These are phyloP conservation scores for Thelaira solivaga DNA, from an alignment of 2,888 invertebrate species.

Conservation along the genomic window DNA sequence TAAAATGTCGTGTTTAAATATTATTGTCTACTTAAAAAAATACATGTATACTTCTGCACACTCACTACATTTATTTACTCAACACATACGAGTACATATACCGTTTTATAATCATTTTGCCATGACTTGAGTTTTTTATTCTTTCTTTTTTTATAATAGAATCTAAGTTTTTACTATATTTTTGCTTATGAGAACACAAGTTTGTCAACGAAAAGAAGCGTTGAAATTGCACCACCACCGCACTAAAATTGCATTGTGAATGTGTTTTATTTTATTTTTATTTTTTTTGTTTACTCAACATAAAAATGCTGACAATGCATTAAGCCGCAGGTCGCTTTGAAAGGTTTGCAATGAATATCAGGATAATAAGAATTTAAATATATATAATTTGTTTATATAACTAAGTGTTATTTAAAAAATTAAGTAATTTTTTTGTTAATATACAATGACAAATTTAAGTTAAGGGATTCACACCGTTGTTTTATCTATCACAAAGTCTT, in stretches of 20 bases:
- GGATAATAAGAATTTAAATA: too few species aligned
- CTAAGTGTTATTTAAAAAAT: too few species aligned
- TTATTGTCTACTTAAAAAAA: too few species aligned
- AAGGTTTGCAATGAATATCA: background rate
- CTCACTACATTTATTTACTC: background rate
- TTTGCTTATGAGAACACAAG: background rate
- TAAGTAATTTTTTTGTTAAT: too few species aligned
- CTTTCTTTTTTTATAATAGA: background rate
- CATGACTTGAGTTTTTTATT: background rate
- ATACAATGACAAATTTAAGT: too few species aligned
- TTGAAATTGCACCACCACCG: conserved; percentile 29
- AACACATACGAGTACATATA: too few species aligned
- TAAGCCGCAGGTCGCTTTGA: conserved; percentile 23
- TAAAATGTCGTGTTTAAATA: background rate
- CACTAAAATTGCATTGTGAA: conserved; percentile 22
- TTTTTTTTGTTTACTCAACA: too few species aligned
- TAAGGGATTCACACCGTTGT: too few species aligned
- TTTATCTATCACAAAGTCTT: too few species aligned
- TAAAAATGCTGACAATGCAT: conserved; percentile 23
- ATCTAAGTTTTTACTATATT: background rate
- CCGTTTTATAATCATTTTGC: background rate
- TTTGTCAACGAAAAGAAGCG: conserved; percentile 17
- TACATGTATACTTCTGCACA: background rate
- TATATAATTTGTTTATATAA: too few species aligned
- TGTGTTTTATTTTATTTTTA: too few species aligned